Evolutionary conservation across 2,113 vertebrate species (phyloP).

Genomic region (Maccullochella peelii): DNA sequence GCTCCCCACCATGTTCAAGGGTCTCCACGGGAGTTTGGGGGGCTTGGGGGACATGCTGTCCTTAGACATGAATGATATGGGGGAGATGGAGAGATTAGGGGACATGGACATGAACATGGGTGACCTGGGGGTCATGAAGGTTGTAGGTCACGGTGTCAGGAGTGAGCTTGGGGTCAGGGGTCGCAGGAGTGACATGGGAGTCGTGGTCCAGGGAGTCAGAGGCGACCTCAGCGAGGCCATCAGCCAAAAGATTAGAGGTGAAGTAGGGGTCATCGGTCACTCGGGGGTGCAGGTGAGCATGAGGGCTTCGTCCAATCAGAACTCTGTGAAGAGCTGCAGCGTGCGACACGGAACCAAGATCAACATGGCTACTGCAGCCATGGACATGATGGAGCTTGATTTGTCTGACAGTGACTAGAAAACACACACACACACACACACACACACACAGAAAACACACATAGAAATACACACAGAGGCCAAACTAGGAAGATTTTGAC

Average conservation of each 20-base stretch:
- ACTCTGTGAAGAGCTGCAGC: conserved; percentile 97
- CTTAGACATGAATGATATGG: conserved; percentile 87
- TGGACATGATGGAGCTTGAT: conserved; percentile 94
- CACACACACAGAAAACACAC: conserved; percentile 32
- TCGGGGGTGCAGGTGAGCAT: conserved; percentile 98
- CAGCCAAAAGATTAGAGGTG: conserved; percentile 75
- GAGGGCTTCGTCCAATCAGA: conserved; percentile 93
- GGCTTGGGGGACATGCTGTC: conserved; percentile 94
- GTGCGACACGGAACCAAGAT: conserved; percentile 94
- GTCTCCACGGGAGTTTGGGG: conserved; percentile 83
- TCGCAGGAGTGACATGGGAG: conserved; percentile 71
- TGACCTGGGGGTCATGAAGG: conserved; percentile 71
- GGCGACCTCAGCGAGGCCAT: conserved; percentile 73
- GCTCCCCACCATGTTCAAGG: conserved; percentile 78
- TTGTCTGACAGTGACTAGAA: conserved; percentile 92
- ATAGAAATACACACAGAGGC: conserved; percentile 55
- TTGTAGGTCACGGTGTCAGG: conserved; percentile 67
- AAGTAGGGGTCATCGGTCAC: conserved; percentile 87
- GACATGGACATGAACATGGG: conserved; percentile 76
- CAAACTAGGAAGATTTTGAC: conserved; percentile 59
- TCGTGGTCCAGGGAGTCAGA: conserved; percentile 72
- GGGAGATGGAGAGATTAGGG: conserved; percentile 68
- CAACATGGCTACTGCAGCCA: conserved; percentile 88
- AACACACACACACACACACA: conserved; percentile 8
- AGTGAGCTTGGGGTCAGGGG: conserved; percentile 75